These are phyloP conservation scores for Meiosimyza decipiens DNA, from an alignment of 2,888 invertebrate species.

Conservation along the genomic window DNA sequence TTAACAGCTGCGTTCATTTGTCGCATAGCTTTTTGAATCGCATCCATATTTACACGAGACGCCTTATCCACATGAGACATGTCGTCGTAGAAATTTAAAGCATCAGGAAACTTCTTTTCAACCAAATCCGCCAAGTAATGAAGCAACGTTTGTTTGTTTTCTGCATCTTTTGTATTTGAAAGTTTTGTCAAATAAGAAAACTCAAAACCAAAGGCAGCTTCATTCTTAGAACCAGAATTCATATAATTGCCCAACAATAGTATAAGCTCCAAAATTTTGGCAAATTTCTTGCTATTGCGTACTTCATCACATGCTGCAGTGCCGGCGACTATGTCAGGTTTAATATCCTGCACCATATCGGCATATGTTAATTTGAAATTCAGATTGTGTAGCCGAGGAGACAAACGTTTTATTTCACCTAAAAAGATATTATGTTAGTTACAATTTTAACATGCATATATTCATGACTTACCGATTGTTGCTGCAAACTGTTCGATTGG, in stretches of 20 bases:
- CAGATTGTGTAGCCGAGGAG: conserved; percentile 87
- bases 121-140: conserved; percentile 92
- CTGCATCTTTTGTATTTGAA: conserved; percentile 90
- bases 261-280: conserved; percentile 88
- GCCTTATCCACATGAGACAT: conserved; percentile 92
- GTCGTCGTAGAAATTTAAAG: conserved; percentile 85
- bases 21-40: conserved; percentile 80
- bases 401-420: conserved; percentile 85
- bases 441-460: background rate
- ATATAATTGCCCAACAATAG: conserved; percentile 95
- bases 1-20: conserved; percentile 90
- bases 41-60: conserved; percentile 85
- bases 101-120: conserved; percentile 89
- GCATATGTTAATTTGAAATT: conserved; percentile 86
- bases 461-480: conserved; percentile 71
- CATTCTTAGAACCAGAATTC: conserved; percentile 95
- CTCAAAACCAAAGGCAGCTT: conserved; percentile 95
- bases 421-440: background rate
- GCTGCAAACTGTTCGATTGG: conserved; percentile 97
- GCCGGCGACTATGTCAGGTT: conserved; percentile 88
- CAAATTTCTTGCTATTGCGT: conserved; percentile 88
- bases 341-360: conserved; percentile 77
- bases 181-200: conserved; percentile 94
- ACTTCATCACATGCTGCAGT: conserved; percentile 97
- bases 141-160: conserved; percentile 91